phyloP scores from a whole-genome alignment of 2,797 vertebrate species.

The Harpia harpyja region DNA sequence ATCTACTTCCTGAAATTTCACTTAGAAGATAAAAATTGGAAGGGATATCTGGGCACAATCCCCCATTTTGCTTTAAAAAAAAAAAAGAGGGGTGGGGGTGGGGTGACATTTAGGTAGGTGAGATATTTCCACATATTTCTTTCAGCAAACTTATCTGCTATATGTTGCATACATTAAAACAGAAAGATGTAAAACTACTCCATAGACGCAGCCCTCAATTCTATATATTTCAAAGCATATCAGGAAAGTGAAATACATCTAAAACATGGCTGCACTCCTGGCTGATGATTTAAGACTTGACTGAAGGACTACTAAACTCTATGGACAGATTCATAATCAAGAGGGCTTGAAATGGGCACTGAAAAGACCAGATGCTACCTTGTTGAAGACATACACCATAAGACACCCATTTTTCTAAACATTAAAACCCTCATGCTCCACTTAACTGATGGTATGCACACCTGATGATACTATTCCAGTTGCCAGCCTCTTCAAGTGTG shows the following conservation, averaged over 20 bases:
- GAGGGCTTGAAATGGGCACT: background rate
- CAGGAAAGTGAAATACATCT: slow-evolving; percentile 3
- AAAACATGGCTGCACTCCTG: slow-evolving; percentile 29
- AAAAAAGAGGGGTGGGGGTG: accelerated
- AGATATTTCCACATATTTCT: background rate
- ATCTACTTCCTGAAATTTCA: background rate
- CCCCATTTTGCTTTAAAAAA: background rate
- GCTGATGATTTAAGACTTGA: background rate
- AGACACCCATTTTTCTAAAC: background rate
- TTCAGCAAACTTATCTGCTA: background rate
- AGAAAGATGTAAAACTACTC: background rate
- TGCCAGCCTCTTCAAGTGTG: background rate
- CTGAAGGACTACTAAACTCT: background rate
- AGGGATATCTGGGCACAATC: background rate
- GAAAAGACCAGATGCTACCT: background rate
- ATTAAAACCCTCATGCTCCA: background rate
- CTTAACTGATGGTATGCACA: background rate
- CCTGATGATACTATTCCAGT: background rate
- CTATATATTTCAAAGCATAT: background rate
- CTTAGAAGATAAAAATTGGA: background rate
- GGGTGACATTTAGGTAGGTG: background rate
- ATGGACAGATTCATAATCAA: background rate
- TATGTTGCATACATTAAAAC: background rate
- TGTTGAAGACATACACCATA: background rate
- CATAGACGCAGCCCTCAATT: background rate